Conservation (phyloP, 1,140 invertebrate species). For the Listronotus bonariensis region DNA sequence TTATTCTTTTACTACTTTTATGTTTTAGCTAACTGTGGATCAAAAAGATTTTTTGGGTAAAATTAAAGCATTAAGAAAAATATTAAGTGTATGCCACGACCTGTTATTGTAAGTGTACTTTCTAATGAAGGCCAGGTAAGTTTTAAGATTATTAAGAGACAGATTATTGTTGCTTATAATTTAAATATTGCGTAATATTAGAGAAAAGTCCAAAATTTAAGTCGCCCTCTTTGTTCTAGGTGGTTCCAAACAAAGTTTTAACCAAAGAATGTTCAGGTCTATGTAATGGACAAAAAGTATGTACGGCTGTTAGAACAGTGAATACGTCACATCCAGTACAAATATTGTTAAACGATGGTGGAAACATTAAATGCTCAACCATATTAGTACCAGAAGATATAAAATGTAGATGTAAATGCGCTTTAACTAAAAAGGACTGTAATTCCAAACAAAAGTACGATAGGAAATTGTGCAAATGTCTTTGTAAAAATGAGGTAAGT, state of each 20-base stretch:
- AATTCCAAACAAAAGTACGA: slow-evolving; percentile 38
- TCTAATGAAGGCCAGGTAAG: slow-evolving; percentile 21
- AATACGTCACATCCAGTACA: slow-evolving; percentile 37
- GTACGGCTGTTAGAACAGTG: slow-evolving; percentile 26
- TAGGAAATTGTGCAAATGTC: slow-evolving; percentile 42
- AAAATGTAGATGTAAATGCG: slow-evolving; percentile 43
- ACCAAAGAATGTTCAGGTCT: slow-evolving; percentile 59
- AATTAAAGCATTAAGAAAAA: slow-evolving; percentile 24
- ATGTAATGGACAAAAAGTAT: slow-evolving; percentile 52
- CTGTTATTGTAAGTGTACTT: slow-evolving; percentile 28
- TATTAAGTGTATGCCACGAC: slow-evolving; percentile 35
- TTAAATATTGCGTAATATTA: too few species aligned
- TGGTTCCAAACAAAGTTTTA: slow-evolving; percentile 57
- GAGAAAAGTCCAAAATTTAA: too few species aligned
- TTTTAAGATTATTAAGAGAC: slow-evolving; percentile 4
- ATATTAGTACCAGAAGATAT: slow-evolving; percentile 41
- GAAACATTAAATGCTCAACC: slow-evolving; percentile 33
- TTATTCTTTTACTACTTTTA: background rate
- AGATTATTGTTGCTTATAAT: background rate
- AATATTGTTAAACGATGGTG: slow-evolving; percentile 25
- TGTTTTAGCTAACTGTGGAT: slow-evolving; percentile 26
- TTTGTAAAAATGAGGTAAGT: slow-evolving; percentile 43
- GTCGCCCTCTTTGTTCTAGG: slow-evolving; percentile 48
- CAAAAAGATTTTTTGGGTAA: slow-evolving; percentile 18
- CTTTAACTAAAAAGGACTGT: slow-evolving; percentile 34